Evolutionary conservation across 2,797 vertebrate species (phyloP), one percentile per base, ranked within the genome.

Genomic region (Selene dorsalis): DNA sequence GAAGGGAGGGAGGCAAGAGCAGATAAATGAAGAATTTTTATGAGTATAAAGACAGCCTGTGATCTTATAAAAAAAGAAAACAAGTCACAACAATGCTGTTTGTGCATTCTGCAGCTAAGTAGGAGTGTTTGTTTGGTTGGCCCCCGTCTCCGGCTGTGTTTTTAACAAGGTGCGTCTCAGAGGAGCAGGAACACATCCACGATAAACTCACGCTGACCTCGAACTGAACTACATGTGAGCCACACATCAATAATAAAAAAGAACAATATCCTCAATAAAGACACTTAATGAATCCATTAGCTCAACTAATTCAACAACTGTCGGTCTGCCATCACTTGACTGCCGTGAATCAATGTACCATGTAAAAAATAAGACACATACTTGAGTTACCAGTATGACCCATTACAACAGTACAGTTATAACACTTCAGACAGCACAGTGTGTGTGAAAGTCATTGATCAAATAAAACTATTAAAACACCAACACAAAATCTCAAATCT

Each of bases 81-180:
- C 68, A 80, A 87, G 87, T 87, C 84, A 83, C 84, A 90, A 84
- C 84, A 84, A 72, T 69, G 39, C 57, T 79, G 84, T 85, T 89
- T 88, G 72, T 81, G 66, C 62, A 84, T 84, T 84, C 79, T 82
- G 85, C 26, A 32, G 79, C 60, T 55, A 63, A 71, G n/a, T n/a
- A n/a, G 69, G 79, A 12, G 1, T n/a, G 59, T 57, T 83, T 57
- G 48, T 83, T 68, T 66, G 48, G 82, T 69, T 66, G 69, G 67
- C 53, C 56, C 26, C 56, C 38, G 18, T 79, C 67, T 74, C 45
- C 14, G 69, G 68, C 66, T 78, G 64, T 56, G 71, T 80, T 76
- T 85, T 80, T 79, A 84, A 87, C 68, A 74, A 80, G 47, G 58
- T 58, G 80, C n/a, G 1, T 73, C 61, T 79, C 62, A 0, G 8